Evolutionary conservation across 2,797 vertebrate species (phyloP).

Genomic region (Peromyscus attwateri): DNA sequence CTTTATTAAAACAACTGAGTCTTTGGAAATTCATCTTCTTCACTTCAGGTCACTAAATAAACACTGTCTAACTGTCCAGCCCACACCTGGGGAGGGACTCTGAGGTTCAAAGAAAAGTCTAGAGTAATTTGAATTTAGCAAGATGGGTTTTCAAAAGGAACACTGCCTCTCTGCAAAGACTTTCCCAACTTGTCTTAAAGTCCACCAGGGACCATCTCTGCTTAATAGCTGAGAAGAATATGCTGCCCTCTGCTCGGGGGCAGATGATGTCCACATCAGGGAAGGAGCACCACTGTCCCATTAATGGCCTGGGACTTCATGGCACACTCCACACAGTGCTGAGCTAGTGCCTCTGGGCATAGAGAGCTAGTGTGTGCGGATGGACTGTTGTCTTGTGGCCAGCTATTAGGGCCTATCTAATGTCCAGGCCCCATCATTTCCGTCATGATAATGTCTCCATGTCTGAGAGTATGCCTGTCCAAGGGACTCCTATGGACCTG

Average conservation of each 20-base stretch:
- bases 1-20: conserved; percentile 36
- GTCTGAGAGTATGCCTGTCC: conserved; percentile 72
- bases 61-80: not conserved
- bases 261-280: not conserved
- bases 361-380: fast-evolving
- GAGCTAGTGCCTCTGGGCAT: not conserved
- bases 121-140: not conserved
- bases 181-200: not conserved
- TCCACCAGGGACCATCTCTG: not conserved
- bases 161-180: not conserved
- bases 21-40: conserved; percentile 46
- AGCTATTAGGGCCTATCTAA: conserved; percentile 65
- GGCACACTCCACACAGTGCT: not conserved
- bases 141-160: conserved; percentile 23
- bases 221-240: conserved; percentile 8
- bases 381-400: not conserved
- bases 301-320: not conserved
- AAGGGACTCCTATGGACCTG: not conserved
- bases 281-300: not conserved
- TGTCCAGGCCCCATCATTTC: conserved; percentile 78
- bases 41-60: not conserved
- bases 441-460: conserved; percentile 60
- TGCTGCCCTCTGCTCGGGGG: not conserved
- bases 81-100: not conserved
- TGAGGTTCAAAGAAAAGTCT: conserved; percentile 49